Conservation (phyloP, 30 jellyfish, hydroid and myxozoan genomes). For the Hydractinia echinata region DNA sequence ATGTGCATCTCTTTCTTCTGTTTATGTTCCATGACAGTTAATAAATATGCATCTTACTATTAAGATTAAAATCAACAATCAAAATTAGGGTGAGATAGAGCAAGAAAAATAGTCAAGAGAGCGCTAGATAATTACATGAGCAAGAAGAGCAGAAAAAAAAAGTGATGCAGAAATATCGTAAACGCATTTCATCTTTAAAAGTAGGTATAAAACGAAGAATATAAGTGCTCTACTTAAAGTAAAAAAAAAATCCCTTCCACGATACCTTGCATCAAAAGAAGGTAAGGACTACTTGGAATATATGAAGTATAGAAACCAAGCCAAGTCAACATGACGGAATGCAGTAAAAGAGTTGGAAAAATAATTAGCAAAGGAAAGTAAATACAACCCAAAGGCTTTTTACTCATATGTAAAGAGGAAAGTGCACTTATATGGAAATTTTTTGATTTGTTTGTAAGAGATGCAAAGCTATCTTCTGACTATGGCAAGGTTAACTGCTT, state of each 20-base stretch:
- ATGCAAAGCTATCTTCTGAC: too few species aligned
- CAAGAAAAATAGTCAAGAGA: too few species aligned
- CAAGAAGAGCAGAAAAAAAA: constrained; percentile 25
- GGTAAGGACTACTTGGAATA: constrained; percentile 44
- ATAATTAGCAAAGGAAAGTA: constrained; percentile 21
- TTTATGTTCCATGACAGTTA: too few species aligned
- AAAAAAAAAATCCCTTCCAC: background rate
- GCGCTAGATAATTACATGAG: background rate
- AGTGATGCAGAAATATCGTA: background rate
- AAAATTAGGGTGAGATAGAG: too few species aligned
- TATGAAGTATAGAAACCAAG: constrained; percentile 31
- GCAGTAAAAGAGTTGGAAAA: constrained; percentile 36
- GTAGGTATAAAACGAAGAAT: too few species aligned
- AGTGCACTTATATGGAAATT: too few species aligned
- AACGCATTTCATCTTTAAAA: too few species aligned
- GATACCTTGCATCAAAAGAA: constrained; percentile 40
- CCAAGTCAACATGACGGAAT: constrained; percentile 36
- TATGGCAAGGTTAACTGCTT: too few species aligned
- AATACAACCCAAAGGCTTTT: constrained; percentile 36
- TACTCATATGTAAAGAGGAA: constrained; percentile 30
- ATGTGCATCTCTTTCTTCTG: too few species aligned
- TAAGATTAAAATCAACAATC: too few species aligned
- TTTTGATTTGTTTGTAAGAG: too few species aligned
- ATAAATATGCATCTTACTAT: too few species aligned
- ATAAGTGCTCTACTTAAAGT: background rate